Conservation (phyloP, 2,888 invertebrate species). For the Prenolepis imparis region DNA sequence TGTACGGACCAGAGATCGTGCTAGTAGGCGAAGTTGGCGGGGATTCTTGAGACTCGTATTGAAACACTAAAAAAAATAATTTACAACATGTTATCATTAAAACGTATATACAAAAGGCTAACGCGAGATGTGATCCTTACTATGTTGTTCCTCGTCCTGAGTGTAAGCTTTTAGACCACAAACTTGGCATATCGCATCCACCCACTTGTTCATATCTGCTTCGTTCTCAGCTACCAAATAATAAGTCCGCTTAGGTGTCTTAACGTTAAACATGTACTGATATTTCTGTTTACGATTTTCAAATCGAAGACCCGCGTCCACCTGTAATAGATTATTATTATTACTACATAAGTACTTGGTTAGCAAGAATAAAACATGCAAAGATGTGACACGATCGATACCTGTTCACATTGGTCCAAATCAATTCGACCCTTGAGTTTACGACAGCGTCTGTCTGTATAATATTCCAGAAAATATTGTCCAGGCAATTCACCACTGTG, state of each 20-base stretch:
- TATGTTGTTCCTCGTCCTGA: constrained; percentile 87
- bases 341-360: background rate
- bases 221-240: constrained; percentile 97
- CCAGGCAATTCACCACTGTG: constrained; percentile 97
- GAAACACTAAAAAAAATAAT: constrained; percentile 79
- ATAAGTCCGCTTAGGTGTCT: constrained; percentile 95
- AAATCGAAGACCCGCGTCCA: constrained; percentile 94
- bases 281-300: constrained; percentile 93
- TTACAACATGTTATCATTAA: background rate
- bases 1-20: constrained; percentile 92
- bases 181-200: constrained; percentile 96
- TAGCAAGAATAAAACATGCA: background rate
- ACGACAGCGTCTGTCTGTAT: constrained; percentile 94
- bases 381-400: constrained; percentile 82
- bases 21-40: constrained; percentile 90
- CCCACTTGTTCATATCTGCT: constrained; percentile 98
- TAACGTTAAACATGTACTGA: constrained; percentile 95
- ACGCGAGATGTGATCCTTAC: constrained; percentile 70
- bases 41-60: constrained; percentile 87
- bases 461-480: constrained; percentile 97
- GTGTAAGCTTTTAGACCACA: constrained; percentile 94
- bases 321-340: constrained; percentile 87
- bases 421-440: constrained; percentile 96
- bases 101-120: background rate
- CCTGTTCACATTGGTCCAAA: constrained; percentile 98